A percentile compares a stretch with the other conserved stretches of the same genome.
These are phyloP conservation scores for Lepus oiostolus DNA, from an alignment of 2,797 vertebrate species.

Conservation along the genomic window DNA sequence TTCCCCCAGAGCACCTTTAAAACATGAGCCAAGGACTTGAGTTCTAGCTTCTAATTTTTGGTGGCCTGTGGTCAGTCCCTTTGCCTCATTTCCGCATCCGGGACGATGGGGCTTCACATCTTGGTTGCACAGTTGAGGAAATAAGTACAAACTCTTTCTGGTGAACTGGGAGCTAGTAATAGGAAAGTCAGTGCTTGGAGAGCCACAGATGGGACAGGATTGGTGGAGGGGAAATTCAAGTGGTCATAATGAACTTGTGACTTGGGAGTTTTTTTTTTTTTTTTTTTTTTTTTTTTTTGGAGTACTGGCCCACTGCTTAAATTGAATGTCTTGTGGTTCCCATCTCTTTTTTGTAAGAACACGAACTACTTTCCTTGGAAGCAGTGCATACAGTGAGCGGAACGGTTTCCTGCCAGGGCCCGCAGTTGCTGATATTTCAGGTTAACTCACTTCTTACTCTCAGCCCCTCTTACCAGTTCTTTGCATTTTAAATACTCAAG, in stretches of 20 bases:
- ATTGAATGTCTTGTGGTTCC: not conserved
- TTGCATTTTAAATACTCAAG: constrained; percentile 72
- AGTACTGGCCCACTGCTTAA: constrained; percentile 4
- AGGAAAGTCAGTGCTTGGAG: constrained; percentile 30
- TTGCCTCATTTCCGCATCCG: constrained; percentile 69
- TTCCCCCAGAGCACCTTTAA: constrained; percentile 57
- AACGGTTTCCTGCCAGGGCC: constrained; percentile 40
- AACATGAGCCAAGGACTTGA: constrained; percentile 13
- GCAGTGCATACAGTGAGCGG: not conserved
- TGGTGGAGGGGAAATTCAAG: constrained; percentile 39
- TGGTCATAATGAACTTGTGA: constrained; percentile 38
- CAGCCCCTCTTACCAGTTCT: constrained; percentile 42
- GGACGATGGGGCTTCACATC: constrained; percentile 61
- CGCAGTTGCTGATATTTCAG: constrained; percentile 38
- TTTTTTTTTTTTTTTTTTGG: too few relatives aligned
- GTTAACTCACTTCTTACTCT: constrained; percentile 57
- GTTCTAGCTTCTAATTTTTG: constrained; percentile 60
- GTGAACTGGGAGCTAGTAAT: constrained; percentile 34
- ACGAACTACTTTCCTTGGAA: constrained; percentile 53
- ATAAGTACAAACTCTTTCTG: constrained; percentile 51
- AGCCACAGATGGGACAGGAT: not conserved
- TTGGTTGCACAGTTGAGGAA: constrained; percentile 68
- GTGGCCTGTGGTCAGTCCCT: constrained; percentile 5
- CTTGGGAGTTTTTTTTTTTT: not conserved
- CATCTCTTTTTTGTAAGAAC: constrained; percentile 33